Base-by-base conservation (phyloP, 2,888 invertebrate species). In the Tipula helvola region DNA sequence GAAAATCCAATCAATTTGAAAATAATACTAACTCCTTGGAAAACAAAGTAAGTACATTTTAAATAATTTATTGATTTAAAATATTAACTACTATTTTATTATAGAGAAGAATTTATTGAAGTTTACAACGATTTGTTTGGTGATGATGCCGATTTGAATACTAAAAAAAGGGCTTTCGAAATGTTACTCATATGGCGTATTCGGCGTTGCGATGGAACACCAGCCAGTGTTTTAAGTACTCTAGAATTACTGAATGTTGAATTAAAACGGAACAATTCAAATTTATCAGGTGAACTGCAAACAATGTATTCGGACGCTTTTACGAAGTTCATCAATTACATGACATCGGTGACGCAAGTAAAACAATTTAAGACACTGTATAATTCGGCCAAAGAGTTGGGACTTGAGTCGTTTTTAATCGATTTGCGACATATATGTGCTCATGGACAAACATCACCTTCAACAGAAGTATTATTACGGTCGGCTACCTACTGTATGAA, bases 361-460 rank as follows among this genome's bases (percentile, higher is more conserved):
- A 88, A 89, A 83, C 89, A 89, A 87, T 89, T 89, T 89, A 89
- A 88, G 36, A 90, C 90, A 57, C 91, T 92, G 91, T 92, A 92
- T 84, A 89, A 89, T 0, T 91, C 90, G 0, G 91, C 91, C 0
- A 89, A 88, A 4, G 88, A 90, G 86, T 88, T 92, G 5, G 91
- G 91, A 0, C 87, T 92, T n/a, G 89, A 90, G 8, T 90, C 91
- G 2, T 92, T 91, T 87, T 89, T 92, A 0, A 91, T 92, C 0
- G 91, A 92, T 87, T 88, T 92, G 12, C 88, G 91, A 1, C 92
- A 92, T 86, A 88, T 91, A 16, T 91, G 92, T 87, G 90, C 91
- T 0, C 91, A 92, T 87, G 91, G 91, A 0, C 91, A 90, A 44
- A 88, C 88, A 2, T 87, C 91, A 86, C 91, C 91, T 0, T 89